Evolutionary conservation across 2,113 vertebrate genomes (phyloP).

Genomic region (Lamprotornis superbus): DNA sequence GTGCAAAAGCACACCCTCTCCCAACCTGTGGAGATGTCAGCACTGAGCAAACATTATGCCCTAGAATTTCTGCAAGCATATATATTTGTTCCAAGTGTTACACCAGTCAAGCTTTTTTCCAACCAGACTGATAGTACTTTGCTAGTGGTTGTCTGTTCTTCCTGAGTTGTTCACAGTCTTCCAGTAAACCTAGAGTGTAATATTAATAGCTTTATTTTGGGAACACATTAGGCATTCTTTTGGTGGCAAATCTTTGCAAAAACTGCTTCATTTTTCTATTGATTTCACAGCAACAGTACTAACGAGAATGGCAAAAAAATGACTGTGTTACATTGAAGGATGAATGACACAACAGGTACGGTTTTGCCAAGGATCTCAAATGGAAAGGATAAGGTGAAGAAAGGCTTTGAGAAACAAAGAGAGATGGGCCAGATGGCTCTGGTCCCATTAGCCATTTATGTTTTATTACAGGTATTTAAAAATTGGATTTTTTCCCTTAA

Average conservation of each 20-base stretch:
- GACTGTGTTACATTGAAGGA: background rate
- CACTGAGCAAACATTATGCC: background rate
- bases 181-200: background rate
- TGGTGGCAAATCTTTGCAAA: background rate
- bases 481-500: background rate
- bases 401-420: background rate
- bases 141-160: background rate
- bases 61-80: background rate
- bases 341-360: background rate
- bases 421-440: background rate
- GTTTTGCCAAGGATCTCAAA: background rate
- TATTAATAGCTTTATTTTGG: background rate
- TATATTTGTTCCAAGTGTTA: background rate
- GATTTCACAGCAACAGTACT: background rate
- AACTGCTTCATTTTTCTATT: background rate
- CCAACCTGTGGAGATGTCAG: background rate
- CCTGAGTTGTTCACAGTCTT: background rate
- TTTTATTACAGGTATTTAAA: background rate
- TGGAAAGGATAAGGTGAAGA: background rate
- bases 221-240: background rate
- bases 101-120: background rate
- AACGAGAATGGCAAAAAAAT: background rate
- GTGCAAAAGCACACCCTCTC: background rate
- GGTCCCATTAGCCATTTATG: background rate
- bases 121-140: background rate